Percentiles rank a stretch among this genome's conserved stretches.
Evolutionary conservation across 2,888 invertebrate genomes (phyloP).

Genomic region (Coleophora flavipennella): DNA sequence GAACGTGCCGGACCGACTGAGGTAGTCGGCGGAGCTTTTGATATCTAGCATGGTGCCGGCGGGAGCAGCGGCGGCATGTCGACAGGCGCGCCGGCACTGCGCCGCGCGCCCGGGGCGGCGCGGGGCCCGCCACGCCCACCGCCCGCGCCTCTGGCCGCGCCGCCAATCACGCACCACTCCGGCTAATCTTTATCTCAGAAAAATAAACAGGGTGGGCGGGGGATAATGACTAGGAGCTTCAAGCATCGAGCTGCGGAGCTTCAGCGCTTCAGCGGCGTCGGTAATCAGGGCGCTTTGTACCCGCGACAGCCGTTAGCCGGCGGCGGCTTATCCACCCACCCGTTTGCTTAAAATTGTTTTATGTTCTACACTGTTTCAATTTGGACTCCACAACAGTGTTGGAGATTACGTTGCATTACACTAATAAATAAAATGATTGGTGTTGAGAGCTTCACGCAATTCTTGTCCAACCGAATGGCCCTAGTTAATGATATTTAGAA

Average conservation of each 20-base stretch:
- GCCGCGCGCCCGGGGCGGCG: conserved; percentile 10
- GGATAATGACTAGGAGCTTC: conserved; percentile 61
- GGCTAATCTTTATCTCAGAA: conserved; percentile 71
- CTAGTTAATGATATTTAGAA: too few relatives aligned
- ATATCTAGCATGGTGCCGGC: conserved; percentile 86
- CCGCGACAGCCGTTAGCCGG: conserved; percentile 53
- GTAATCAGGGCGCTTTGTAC: conserved; percentile 67
- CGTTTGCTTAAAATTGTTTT: conserved; percentile 57
- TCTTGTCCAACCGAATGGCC: too few relatives aligned
- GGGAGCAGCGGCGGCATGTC: conserved; percentile 38
- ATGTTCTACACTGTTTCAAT: conserved; percentile 31
- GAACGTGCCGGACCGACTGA: conserved; percentile 91
- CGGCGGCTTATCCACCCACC: conserved; percentile 40
- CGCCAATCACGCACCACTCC: conserved; percentile 23
- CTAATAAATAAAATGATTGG: neutral
- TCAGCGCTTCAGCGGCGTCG: conserved; percentile 26
- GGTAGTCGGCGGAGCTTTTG: conserved; percentile 92
- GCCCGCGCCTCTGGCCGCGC: conserved; percentile 20
- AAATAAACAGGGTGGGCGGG: conserved; percentile 69
- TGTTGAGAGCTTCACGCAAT: too few relatives aligned
- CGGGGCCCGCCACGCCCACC: conserved; percentile 37
- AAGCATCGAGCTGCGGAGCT: conserved; percentile 6
- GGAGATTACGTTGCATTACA: neutral
- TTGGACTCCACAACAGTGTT: conserved; percentile 18
- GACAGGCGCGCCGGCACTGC: conserved; percentile 30